Conservation (phyloP, 2,113 vertebrate species). For the Gnathonemus longibarbis region DNA sequence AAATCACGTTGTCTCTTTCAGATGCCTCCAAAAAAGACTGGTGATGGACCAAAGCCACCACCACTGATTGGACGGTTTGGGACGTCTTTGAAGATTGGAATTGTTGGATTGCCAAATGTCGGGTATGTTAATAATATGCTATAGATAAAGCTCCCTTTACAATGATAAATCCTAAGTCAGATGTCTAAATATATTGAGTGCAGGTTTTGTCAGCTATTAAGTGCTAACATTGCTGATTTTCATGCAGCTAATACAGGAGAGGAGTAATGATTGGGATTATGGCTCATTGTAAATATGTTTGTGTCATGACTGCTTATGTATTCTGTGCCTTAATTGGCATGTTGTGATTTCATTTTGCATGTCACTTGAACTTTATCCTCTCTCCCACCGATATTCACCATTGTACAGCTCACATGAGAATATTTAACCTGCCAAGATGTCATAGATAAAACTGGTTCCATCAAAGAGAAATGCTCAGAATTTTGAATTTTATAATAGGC, state of each 20-base stretch:
- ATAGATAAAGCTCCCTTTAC: neutral
- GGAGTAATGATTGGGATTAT: neutral
- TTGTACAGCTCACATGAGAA: neutral
- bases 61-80: conserved; percentile 93
- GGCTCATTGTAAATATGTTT: neutral
- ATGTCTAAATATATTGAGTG: neutral
- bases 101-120: conserved; percentile 95
- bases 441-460: neutral
- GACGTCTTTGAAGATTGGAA: conserved; percentile 93
- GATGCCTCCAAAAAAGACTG: conserved; percentile 96
- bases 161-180: neutral
- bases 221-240: neutral
- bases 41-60: conserved; percentile 74
- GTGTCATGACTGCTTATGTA: neutral
- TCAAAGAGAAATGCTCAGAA: neutral
- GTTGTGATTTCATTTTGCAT: neutral
- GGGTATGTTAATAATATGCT: conserved; percentile 68
- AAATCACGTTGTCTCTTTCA: conserved; percentile 46
- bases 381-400: neutral
- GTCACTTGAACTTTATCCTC: neutral
- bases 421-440: neutral
- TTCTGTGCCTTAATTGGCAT: neutral
- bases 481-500: neutral
- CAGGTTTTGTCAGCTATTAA: neutral
- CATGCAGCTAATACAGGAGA: neutral